Evolutionary conservation across 2,888 invertebrate genomes (phyloP), one percentile per base, ranked within the genome.

Genomic region (Callyntrura sp.): DNA sequence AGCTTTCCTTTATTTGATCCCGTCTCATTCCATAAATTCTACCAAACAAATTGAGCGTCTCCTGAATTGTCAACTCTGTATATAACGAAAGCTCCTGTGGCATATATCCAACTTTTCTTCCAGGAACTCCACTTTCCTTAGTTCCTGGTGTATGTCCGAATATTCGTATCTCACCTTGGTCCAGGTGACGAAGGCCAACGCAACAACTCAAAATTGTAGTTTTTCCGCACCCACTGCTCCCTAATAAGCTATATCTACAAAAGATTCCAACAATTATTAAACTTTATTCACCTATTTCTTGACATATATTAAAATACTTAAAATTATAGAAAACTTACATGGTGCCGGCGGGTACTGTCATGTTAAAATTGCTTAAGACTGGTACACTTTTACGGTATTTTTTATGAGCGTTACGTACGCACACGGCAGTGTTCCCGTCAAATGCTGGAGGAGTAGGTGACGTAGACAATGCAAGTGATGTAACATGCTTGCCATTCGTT

Each of bases 41-140:
- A 51, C 98, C 98, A 95, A 98, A 98, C 95, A 98, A 98, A 96
- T 97, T 97, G 97, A 98, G 97, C 0, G 98, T 98, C 94, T 98
- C 98, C 92, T 97, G 96, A 94, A 98, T 98, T 51, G 98, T 97
- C 95, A 98, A 98, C 95, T 98, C 98, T 0, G 97, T 97, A 94
- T 97, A 98, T 0, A 98, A 95, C 0, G 98, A 98, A 90, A 98
- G 97, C 95, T 98, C 98, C 96, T 97, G 97, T 0, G 98, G 98
- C 98, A 99, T 99, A 95, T 98, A 99, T 81, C 98, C 99, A 11
- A 99, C 98, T 23, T 98, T 96, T 94, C 97, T 97, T 14, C 98
- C 98, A 0, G 98, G 98, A 12, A 98, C 98, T 9, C 97, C 97
- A 1, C 97, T 98, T 0, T 97, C 98, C 94, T 96, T 96, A 0